Conservation (phyloP, 2,888 invertebrate species). For the Cynaeus angustus region DNA sequence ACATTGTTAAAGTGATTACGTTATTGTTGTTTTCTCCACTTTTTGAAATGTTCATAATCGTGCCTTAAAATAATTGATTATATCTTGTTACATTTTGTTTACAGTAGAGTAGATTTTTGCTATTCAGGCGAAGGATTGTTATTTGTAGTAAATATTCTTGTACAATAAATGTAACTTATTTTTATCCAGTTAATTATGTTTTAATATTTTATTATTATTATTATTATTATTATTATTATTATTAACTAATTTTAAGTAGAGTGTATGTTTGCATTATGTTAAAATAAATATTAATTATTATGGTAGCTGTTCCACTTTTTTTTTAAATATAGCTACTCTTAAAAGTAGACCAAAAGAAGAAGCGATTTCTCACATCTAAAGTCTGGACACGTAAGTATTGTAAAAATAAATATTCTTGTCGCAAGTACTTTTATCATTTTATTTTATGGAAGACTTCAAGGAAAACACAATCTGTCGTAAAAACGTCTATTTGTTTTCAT, state of each 20-base stretch:
- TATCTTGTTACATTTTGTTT: conserved; percentile 45
- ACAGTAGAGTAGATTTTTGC: conserved; percentile 47
- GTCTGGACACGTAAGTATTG: too few species aligned
- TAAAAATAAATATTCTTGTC: too few species aligned
- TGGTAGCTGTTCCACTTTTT: conserved; percentile 1
- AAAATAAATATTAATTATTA: conserved; percentile 56
- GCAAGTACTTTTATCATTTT: too few species aligned
- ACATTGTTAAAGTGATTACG: conserved; percentile 43
- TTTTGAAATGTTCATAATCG: conserved; percentile 59
- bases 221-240: too few species aligned
- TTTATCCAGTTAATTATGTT: conserved; percentile 64
- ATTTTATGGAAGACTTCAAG: too few species aligned
- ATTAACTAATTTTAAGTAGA: conserved; percentile 60
- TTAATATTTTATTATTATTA: conserved; percentile 66
- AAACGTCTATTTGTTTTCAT: too few species aligned
- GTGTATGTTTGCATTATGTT: conserved; percentile 65
- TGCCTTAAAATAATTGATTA: conserved; percentile 54
- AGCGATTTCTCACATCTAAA: too few species aligned
- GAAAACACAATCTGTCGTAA: too few species aligned
- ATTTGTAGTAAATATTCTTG: conserved; percentile 59
- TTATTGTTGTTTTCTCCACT: conserved; percentile 33
- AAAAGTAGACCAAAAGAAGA: background rate
- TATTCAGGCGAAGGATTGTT: conserved; percentile 62
- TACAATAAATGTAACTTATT: conserved; percentile 63
- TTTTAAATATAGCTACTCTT: background rate